These are phyloP conservation scores for Pristionchus japonicus DNA, from an alignment of 2,888 invertebrate genomes.

Conservation along the genomic window DNA sequence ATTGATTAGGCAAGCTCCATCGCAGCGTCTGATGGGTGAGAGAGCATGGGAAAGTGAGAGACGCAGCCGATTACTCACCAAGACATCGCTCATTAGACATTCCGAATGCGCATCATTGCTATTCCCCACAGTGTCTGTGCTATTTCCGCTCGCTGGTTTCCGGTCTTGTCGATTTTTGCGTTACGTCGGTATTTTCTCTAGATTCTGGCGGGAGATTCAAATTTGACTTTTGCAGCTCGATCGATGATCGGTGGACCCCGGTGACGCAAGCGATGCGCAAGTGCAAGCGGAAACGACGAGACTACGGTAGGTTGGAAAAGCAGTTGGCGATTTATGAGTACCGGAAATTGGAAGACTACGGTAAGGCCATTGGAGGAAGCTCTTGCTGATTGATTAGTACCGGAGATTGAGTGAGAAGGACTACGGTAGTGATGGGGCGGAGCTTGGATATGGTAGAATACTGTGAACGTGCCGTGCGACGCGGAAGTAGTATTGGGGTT, in stretches of 20 bases:
- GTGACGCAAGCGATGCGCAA: slow-evolving; percentile 31
- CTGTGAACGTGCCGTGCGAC: too few relatives aligned
- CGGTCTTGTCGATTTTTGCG: background rate
- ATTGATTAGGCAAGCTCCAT: background rate
- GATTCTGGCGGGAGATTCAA: background rate
- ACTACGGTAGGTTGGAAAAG: background rate
- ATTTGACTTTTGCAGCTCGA: slow-evolving; percentile 13
- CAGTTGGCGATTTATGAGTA: background rate
- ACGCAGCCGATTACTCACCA: background rate
- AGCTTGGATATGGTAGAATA: too few relatives aligned
- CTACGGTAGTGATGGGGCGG: too few relatives aligned
- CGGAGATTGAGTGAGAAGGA: too few relatives aligned
- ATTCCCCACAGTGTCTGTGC: too few relatives aligned
- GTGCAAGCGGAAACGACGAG: slow-evolving; percentile 35
- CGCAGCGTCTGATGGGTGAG: background rate
- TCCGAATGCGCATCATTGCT: background rate
- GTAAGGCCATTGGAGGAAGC: too few relatives aligned
- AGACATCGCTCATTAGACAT: background rate
- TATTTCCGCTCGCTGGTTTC: background rate
- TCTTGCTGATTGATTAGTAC: background rate
- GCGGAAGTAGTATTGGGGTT: too few relatives aligned
- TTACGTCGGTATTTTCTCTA: background rate
- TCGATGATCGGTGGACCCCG: slow-evolving; percentile 30
- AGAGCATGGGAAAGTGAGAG: background rate
- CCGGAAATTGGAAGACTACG: too few relatives aligned